These are phyloP conservation scores for Idris sp. DNA, from an alignment of 1,140 invertebrate genomes.

Conservation along the genomic window DNA sequence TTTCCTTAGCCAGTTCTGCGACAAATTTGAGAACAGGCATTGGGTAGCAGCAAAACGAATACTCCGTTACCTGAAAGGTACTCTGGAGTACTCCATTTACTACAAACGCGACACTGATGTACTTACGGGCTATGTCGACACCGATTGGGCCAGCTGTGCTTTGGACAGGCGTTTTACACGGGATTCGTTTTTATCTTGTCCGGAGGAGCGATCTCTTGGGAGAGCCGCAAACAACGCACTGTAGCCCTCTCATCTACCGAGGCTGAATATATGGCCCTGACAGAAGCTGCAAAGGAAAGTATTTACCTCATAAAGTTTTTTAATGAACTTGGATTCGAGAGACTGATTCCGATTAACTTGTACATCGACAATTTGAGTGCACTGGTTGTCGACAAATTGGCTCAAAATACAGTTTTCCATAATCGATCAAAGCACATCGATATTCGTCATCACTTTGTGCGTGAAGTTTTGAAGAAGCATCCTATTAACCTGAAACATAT, in stretches of 20 bases:
- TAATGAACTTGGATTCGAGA: not conserved
- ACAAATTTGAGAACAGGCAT: not conserved
- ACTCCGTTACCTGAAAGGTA: constrained; percentile 2
- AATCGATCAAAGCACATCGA: constrained; percentile 12
- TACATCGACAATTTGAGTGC: not conserved
- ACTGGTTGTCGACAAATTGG: too few species aligned
- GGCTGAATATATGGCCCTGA: constrained; percentile 19
- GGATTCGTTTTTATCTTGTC: constrained; percentile 10
- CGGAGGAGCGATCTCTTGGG: constrained; percentile 16
- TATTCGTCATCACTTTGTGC: constrained; percentile 6
- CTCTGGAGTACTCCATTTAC: not conserved
- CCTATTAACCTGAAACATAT: not conserved
- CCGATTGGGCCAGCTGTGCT: not conserved
- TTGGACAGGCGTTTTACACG: not conserved
- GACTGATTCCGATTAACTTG: not conserved
- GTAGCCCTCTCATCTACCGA: constrained; percentile 18
- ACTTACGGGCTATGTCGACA: not conserved
- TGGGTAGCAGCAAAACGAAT: not conserved
- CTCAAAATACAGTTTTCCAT: constrained; percentile 6
- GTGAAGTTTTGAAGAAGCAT: not conserved
- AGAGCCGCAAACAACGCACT: constrained; percentile 21
- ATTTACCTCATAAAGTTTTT: constrained; percentile 2
- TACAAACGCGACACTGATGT: not conserved
- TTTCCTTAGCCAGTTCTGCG: not conserved
- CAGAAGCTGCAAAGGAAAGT: constrained; percentile 5